Evolutionary conservation across 2,888 invertebrate genomes (phyloP).

Genomic region (Callinectes sapidus): DNA sequence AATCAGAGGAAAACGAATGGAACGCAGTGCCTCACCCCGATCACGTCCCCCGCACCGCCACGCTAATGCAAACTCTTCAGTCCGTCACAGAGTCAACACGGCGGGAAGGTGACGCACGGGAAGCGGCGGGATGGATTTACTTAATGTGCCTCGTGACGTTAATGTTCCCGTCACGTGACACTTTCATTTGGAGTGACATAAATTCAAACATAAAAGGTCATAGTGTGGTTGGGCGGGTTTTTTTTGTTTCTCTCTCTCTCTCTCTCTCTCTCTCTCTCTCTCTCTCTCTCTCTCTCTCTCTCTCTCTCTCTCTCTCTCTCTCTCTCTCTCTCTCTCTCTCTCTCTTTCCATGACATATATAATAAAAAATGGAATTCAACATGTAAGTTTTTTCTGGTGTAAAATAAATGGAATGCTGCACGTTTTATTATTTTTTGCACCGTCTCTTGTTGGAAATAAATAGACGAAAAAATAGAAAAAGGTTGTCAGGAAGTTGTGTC

Average conservation of each 20-base stretch:
- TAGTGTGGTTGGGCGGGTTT: background rate
- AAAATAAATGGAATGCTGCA: background rate
- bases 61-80: no score
- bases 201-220: background rate
- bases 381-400: background rate
- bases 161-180: background rate
- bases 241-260: constrained; percentile 2
- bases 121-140: background rate
- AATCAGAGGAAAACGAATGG: no score
- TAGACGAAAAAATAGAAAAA: background rate
- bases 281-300: constrained; percentile 23
- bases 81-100: background rate
- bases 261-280: constrained; percentile 25
- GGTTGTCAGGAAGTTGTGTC: background rate
- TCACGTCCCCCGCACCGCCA: no score
- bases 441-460: background rate
- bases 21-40: no score
- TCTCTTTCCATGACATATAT: background rate
- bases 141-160: background rate
- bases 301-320: constrained; percentile 25
- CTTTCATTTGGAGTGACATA: background rate
- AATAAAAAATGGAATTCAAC: background rate
- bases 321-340: constrained; percentile 25
- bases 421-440: background rate
- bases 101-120: background rate